phyloP scores from a whole-genome alignment of 2,113 vertebrate genomes.

The Equus quagga region DNA sequence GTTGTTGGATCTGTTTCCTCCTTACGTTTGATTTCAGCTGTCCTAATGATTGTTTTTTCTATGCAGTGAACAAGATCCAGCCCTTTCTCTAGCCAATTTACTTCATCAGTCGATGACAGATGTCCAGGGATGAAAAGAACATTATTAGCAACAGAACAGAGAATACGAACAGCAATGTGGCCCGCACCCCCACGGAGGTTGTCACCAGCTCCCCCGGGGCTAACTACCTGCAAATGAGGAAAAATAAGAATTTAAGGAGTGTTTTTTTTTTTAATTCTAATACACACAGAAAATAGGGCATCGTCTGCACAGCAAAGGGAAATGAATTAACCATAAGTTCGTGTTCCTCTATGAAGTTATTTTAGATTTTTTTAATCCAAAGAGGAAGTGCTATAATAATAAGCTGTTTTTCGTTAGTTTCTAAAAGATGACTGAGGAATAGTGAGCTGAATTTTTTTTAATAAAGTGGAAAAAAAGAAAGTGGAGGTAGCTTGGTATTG shows the following conservation, averaged over 20 bases:
- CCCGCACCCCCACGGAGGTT: neutral
- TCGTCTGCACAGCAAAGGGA: conserved; percentile 37
- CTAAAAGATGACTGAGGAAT: neutral
- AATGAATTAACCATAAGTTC: conserved; percentile 43
- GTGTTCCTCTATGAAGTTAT: neutral
- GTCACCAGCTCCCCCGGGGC: neutral
- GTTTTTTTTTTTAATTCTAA: neutral
- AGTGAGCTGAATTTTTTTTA: neutral
- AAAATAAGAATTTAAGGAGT: conserved; percentile 52
- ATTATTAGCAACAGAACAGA: conserved; percentile 11
- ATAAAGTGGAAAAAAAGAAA: neutral
- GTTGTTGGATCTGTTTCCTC: neutral
- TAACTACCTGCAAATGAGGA: conserved; percentile 49
- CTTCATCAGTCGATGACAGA: conserved; percentile 22
- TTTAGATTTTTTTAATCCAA: neutral
- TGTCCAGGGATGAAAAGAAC: conserved; percentile 9
- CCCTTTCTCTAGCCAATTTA: conserved; percentile 13
- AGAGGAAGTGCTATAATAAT: neutral
- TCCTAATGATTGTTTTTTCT: neutral
- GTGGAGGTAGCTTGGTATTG: neutral
- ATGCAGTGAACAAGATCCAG: neutral
- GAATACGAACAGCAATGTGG: neutral
- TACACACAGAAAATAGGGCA: neutral
- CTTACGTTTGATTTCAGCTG: neutral
- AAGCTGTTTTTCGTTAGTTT: conserved; percentile 5